Evolutionary conservation across 1,140 invertebrate genomes (phyloP), one percentile per base, ranked within the genome.

Genomic region (Monochamus saltuarius): DNA sequence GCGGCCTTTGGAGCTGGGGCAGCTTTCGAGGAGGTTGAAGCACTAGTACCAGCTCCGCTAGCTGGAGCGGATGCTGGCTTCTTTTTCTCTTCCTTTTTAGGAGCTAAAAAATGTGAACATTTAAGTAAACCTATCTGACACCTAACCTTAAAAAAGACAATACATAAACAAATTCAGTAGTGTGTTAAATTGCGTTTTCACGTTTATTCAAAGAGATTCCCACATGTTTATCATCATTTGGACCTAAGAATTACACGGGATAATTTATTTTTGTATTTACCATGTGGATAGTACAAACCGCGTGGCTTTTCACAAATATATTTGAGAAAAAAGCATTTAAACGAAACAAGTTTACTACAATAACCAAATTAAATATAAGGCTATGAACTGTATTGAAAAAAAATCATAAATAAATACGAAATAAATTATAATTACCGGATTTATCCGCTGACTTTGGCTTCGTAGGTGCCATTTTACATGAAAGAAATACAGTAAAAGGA

Each of bases 391-490:
- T 40, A 53, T 37, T 49, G 7, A 22, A 38, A 55, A 55, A 11
- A 43, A 45, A n/a, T 29, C 11, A 34, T 3, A 14, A 45, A 13
- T 16, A 7, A 39, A 38, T 49, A 49, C 34, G 10, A 13, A 38
- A 58, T 39, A 40, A 22, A 16, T 6, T 16, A 29, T 56, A 72
- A 78, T 78, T 82, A 86, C 84, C 83, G 79, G 84, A 73, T 77
- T 86, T 86, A 56, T 86, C 85, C 70, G 83, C 80, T 42, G 82
- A 75, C 68, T 83, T 83, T 71, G 84, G 80, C 78, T 87, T 86
- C 58, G 80, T 75, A 64, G 85, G 84, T 77, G 84, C 84, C 85
- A 87, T 87, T 78, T 84, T 84, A 73, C 66, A 73, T 29, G 22
- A 74, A 78, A 79, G 78, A 78, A 73, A 65, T 56, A 63, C 65